These are phyloP conservation scores for Sminthurides aquaticus DNA, from an alignment of 2,888 invertebrate species.

Conservation along the genomic window DNA sequence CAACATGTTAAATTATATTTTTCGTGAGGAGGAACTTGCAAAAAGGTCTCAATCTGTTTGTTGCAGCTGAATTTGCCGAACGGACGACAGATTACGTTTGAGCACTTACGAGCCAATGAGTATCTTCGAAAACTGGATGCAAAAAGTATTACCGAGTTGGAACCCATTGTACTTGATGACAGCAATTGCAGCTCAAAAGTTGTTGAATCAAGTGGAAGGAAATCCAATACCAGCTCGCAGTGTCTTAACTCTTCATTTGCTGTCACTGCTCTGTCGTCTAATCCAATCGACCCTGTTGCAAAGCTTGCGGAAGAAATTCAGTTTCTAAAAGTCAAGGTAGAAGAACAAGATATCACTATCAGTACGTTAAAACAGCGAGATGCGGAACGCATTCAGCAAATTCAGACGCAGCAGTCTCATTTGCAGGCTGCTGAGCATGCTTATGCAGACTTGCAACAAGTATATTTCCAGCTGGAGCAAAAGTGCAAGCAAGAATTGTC, in stretches of 20 bases:
- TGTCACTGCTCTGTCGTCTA: not conserved
- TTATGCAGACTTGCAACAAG: not conserved
- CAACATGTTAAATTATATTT: too few species aligned
- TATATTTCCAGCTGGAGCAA: not conserved
- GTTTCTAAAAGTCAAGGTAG: not conserved
- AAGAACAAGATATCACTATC: not conserved
- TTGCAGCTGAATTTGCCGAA: slow-evolving; percentile 5
- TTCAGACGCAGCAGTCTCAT: not conserved
- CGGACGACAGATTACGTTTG: slow-evolving; percentile 19
- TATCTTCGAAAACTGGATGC: slow-evolving; percentile 14
- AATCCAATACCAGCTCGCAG: not conserved
- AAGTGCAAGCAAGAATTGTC: not conserved
- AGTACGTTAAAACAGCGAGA: not conserved
- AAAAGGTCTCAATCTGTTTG: too few species aligned
- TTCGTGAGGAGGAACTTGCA: too few species aligned
- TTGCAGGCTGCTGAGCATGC: not conserved
- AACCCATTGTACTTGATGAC: not conserved
- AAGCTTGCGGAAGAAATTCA: not conserved
- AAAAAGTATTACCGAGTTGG: not conserved
- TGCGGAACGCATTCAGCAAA: not conserved
- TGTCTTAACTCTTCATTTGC: not conserved
- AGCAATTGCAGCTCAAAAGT: too few species aligned
- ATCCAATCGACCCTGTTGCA: not conserved
- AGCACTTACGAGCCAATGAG: slow-evolving; percentile 24
- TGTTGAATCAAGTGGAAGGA: too few species aligned